These are phyloP conservation scores for Metalampra italica DNA, from an alignment of 2,888 invertebrate genomes.

Conservation along the genomic window DNA sequence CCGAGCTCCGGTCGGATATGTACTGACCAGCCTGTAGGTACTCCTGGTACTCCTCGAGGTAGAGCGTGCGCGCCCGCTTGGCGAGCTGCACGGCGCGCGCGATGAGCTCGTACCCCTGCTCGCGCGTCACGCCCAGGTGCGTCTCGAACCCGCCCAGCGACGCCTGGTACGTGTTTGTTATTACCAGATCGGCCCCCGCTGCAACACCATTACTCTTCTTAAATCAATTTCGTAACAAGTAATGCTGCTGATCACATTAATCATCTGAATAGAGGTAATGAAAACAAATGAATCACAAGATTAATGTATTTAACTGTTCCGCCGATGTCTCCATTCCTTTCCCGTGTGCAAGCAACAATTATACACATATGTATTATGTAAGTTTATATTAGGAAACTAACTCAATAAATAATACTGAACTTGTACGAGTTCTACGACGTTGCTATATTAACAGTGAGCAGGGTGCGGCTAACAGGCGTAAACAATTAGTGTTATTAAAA, in stretches of 20 bases:
- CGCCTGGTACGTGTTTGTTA: constrained; percentile 95
- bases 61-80: constrained; percentile 82
- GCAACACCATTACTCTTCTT: constrained; percentile 31
- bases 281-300: constrained; percentile 50
- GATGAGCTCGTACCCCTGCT: constrained; percentile 85
- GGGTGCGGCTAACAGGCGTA: constrained; percentile 60
- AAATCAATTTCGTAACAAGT: constrained; percentile 20
- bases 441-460: constrained; percentile 44
- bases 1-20: too few species aligned
- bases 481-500: constrained; percentile 73
- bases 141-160: constrained; percentile 86
- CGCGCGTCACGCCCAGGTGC: constrained; percentile 82
- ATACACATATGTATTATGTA: constrained; percentile 29
- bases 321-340: constrained; percentile 38
- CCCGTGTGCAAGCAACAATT: constrained; percentile 34
- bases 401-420: constrained; percentile 58
- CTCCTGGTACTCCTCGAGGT: constrained; percentile 76
- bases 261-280: constrained; percentile 40
- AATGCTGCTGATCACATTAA: constrained; percentile 31
- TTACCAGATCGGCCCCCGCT: constrained; percentile 92
- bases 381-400: constrained; percentile 53
- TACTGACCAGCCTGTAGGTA: constrained; percentile 50
- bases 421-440: constrained; percentile 42
- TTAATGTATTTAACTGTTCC: constrained; percentile 41
- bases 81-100: constrained; percentile 86